Evolutionary conservation across 2,888 invertebrate species (phyloP), one percentile per base, ranked within the genome.

Genomic region (Germaria angustata): DNA sequence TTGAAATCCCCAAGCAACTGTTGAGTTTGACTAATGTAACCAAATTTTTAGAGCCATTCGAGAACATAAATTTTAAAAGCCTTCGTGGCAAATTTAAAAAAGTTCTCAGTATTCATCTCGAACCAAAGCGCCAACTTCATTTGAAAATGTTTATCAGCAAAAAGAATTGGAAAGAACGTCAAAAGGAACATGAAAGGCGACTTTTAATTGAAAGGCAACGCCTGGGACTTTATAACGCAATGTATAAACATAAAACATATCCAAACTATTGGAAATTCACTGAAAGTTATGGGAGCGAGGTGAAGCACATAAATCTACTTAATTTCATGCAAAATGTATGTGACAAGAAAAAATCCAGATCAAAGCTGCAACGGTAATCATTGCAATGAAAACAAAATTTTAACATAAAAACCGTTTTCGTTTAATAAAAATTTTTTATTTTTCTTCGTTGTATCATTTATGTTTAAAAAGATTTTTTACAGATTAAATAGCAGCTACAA

Each of bases 221-320:
- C 2, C 80, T 85, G 9, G 87, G 87, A 2, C 85, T 89, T 0
- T 89, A 89, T 65, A 61, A 84, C 46, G 89, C 89, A 7, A 89
- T 89, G 89, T 80, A 87, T 0, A 86, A 84, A 65, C 87, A 89
- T 80, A 86, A 87, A 20, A 87, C 84, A 7, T 89, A 87, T 82
- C 89, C 89, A 0, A 87, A 87, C 20, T 89, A 88, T 80, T 86
- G 86, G 51, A 85, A 86, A 71, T 89, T 89, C 63, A 85, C 22
- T 39, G 55, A 86, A 44, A 11, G 80, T 1, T 88, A 86, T 78
- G 69, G 76, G 15, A 63, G 73, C 13, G 85, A 88, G 76, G 87
- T 89, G 1, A 84, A 85, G 5, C 82, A 87, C 49, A 87, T 89
- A 61, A 88, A 89, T 24, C 89, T 89, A 84, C 88, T 89, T 32